Evolutionary conservation across 2,113 vertebrate species (phyloP).

Genomic region (Syngnathoides biaculeatus): DNA sequence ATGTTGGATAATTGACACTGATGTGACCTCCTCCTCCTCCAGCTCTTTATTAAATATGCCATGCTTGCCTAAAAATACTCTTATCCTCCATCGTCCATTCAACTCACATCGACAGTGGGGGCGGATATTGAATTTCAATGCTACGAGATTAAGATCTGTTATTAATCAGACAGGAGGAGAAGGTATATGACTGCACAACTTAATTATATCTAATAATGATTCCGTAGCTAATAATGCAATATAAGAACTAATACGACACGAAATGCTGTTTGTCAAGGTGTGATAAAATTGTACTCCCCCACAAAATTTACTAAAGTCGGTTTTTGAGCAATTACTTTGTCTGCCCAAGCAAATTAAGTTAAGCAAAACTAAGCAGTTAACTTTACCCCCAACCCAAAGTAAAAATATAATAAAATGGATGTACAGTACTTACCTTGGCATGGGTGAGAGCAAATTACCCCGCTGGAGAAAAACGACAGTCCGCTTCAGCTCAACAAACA

Average conservation of each 20-base stretch:
- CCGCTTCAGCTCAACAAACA: neutral
- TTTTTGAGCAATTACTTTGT: too few species aligned
- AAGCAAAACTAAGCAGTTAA: neutral
- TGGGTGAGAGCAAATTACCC: constrained; percentile 20
- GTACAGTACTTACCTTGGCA: constrained; percentile 39
- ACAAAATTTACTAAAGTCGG: too few species aligned
- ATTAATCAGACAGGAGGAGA: constrained; percentile 12
- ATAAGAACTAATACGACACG: neutral
- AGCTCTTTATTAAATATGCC: too few species aligned
- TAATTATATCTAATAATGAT: neutral
- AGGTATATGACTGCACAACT: neutral
- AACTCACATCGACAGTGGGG: neutral
- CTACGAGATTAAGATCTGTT: constrained; percentile 33
- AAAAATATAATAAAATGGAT: neutral
- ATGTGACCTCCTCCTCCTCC: too few species aligned
- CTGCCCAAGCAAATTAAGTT: neutral
- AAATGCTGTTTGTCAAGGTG: neutral
- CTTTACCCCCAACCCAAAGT: neutral
- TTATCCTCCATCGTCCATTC: too few species aligned
- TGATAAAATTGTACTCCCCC: too few species aligned
- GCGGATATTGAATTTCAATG: constrained; percentile 23
- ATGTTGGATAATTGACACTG: too few species aligned
- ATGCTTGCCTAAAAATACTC: too few species aligned
- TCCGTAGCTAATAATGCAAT: neutral
- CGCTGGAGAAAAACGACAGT: neutral